Base-by-base conservation (phyloP, 2,113 vertebrate genomes). In the Trematomus loennbergii region DNA sequence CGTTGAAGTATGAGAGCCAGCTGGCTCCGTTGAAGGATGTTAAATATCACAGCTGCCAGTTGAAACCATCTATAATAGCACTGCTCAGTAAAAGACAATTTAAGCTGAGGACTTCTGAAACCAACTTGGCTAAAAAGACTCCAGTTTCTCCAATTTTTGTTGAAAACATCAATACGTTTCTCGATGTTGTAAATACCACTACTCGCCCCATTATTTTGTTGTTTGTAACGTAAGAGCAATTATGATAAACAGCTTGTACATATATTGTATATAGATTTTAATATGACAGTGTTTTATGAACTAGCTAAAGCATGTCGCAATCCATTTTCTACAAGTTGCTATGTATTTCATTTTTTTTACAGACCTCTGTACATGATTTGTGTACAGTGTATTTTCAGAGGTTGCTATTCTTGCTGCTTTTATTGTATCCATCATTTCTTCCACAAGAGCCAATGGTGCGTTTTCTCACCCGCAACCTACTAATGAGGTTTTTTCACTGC, bases 1-100 rank as follows among this genome's bases (percentile, higher is more conserved):
- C 20, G 94, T 96, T 67, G 98, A 99, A 94, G 94, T 99, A 93
- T 99, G 94, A 96, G 64, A 52, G 18, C 68, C 15, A 10, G 17
- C 62, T 33, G 16, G 79, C 59, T 72, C 52, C n/a, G 5, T 22
- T 76, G 82, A 87, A 87, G 81, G 78, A 81, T 52, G 48, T 3
- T 12, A n/a, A 29, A 52, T 48, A 29, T 66, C 11, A 55, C 40
- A 68, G 75, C 81, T 87, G 78, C 83, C 65, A 64, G 77, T 70
- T 81, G 52, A 33, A 67, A 83, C 46, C 73, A 43, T 48, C 58
- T 79, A 40, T 72, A 20, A 63, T 85, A 94, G 93, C 93, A 94
- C 90, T 90, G 91, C 87, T 81, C 25, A 12, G 29, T 60, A 63
- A 87, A 64, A 88, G 78, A 88, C 80, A 59, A 72, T 78, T 43